Evolutionary conservation across 1,140 invertebrate species (phyloP).

Genomic region (Harpegnathos saltator): DNA sequence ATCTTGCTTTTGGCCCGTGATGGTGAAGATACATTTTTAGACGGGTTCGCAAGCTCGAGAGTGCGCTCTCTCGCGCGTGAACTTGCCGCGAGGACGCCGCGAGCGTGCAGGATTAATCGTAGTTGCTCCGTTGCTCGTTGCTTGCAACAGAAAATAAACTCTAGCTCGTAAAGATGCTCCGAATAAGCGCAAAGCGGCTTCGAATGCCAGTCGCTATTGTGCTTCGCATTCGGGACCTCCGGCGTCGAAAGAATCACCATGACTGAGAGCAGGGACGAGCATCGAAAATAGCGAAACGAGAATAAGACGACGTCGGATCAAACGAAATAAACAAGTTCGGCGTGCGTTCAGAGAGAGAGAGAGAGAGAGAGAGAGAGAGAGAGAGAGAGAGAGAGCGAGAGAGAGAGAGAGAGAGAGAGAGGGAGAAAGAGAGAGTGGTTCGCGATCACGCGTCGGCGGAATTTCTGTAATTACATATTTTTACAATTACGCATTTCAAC

Average conservation of each 20-base stretch:
- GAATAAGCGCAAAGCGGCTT: slow-evolving; percentile 37
- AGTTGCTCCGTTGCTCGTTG: slow-evolving; percentile 17
- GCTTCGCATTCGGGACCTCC: slow-evolving; percentile 50
- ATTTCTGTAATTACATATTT: too few species aligned
- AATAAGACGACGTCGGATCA: slow-evolving; percentile 9
- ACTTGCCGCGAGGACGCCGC: neutral
- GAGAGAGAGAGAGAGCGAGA: too few species aligned
- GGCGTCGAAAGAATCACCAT: slow-evolving; percentile 43
- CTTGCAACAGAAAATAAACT: slow-evolving; percentile 24
- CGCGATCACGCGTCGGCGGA: too few species aligned
- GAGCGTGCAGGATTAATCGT: slow-evolving; percentile 26
- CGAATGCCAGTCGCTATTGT: slow-evolving; percentile 58
- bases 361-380: too few species aligned
- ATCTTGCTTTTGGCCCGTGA: too few species aligned
- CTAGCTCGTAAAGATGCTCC: slow-evolving; percentile 24
- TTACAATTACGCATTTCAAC: too few species aligned
- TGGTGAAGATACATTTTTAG: slow-evolving; percentile 7
- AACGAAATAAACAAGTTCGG: neutral
- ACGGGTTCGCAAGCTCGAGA: neutral
- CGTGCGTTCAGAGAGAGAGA: neutral
- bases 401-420: too few species aligned
- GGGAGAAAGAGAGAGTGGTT: too few species aligned
- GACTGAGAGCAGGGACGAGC: neutral
- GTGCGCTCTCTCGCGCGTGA: neutral
- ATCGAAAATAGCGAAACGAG: slow-evolving; percentile 36